Evolutionary conservation across 1,140 invertebrate genomes (phyloP).

Genomic region (Nautilus pompilius): DNA sequence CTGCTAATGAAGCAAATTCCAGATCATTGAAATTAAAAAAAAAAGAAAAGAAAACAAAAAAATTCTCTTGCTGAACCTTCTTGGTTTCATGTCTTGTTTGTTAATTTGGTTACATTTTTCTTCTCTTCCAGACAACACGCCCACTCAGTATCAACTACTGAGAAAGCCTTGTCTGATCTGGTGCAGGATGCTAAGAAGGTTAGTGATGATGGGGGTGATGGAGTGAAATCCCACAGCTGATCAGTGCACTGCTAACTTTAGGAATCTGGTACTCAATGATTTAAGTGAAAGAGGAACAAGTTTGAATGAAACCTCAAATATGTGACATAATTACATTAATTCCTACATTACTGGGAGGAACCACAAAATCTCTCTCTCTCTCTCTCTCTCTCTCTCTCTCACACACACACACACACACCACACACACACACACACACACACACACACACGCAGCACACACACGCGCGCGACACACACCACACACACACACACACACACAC

Average conservation of each 20-base stretch:
- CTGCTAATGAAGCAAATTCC: too few species aligned
- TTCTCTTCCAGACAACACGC: constrained; percentile 64
- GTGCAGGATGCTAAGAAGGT: constrained; percentile 86
- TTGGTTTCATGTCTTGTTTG: too few species aligned
- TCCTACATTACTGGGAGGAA: not conserved
- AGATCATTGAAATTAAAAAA: too few species aligned
- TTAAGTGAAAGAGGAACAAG: not conserved
- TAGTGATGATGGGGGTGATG: constrained; percentile 8
- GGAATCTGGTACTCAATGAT: not conserved
- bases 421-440: too few species aligned
- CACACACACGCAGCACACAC: too few species aligned
- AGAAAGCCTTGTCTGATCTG: constrained; percentile 79
- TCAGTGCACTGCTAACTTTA: not conserved
- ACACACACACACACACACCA: too few species aligned
- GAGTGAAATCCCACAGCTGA: not conserved
- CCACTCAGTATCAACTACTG: constrained; percentile 76
- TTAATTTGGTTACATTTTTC: too few species aligned
- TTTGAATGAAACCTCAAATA: not conserved
- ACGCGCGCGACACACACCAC: too few species aligned
- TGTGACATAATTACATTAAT: not conserved
- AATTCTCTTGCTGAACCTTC: too few species aligned
- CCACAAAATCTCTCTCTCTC: not conserved
- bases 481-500: too few species aligned
- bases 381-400: not conserved
- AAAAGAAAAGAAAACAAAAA: too few species aligned